Evolutionary conservation across 2,113 vertebrate genomes (phyloP).

Genomic region (Hippolais icterina): DNA sequence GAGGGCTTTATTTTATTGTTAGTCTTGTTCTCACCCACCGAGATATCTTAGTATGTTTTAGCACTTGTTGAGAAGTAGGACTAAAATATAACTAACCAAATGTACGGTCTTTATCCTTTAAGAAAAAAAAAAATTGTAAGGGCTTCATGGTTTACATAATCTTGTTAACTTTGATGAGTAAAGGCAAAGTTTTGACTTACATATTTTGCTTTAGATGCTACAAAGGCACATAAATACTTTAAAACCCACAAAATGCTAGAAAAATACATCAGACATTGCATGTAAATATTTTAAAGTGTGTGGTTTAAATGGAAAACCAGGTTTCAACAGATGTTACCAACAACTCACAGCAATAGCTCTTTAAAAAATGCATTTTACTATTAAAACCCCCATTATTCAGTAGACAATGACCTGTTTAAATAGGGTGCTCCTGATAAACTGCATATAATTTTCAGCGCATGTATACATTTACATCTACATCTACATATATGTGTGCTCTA

Average conservation of each 20-base stretch:
- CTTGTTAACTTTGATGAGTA: not conserved
- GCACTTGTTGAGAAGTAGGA: not conserved
- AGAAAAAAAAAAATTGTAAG: not conserved
- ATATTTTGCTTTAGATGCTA: not conserved
- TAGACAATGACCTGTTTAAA: not conserved
- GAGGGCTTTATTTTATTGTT: not conserved
- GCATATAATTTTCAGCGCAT: not conserved
- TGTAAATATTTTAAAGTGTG: not conserved
- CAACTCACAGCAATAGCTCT: not conserved
- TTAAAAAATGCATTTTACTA: not conserved
- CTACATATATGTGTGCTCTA: rapidly evolving
- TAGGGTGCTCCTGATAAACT: not conserved
- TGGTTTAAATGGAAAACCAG: not conserved
- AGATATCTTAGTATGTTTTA: not conserved
- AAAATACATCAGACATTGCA: not conserved
- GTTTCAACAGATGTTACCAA: not conserved
- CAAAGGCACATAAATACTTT: not conserved
- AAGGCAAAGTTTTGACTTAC: not conserved
- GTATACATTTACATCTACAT: too few species aligned
- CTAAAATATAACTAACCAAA: not conserved
- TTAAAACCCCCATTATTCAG: not conserved
- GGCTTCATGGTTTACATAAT: not conserved
- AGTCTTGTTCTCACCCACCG: not conserved
- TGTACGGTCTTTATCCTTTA: not conserved
- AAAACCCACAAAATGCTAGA: not conserved